Percentiles rank a stretch among this genome's conserved stretches.
These are phyloP conservation scores for Sarcophaga peregrina DNA, from an alignment of 1,140 invertebrate species.

Conservation along the genomic window DNA sequence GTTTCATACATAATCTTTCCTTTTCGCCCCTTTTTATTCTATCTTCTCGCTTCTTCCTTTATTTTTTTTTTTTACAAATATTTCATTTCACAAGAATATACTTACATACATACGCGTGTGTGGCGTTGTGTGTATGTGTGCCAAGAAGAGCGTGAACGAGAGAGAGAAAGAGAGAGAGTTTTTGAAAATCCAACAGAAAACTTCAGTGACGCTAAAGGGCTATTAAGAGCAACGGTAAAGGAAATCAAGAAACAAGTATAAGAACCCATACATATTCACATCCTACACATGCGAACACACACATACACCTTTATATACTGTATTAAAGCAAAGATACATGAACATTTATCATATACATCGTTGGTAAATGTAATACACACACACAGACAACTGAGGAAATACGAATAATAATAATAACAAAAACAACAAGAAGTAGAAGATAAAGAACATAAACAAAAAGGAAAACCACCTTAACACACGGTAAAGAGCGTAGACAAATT, in stretches of 20 bases:
- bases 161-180: neutral
- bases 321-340: too few relatives aligned
- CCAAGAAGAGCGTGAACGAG: too few relatives aligned
- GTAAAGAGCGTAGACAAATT: neutral
- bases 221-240: constrained; percentile 35
- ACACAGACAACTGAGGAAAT: constrained; percentile 20
- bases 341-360: too few relatives aligned
- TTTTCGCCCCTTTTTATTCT: neutral
- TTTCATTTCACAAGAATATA: neutral
- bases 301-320: neutral
- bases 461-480: too few relatives aligned
- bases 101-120: neutral
- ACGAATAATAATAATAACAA: too few relatives aligned
- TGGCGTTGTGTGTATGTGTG: too few relatives aligned
- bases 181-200: constrained; percentile 26
- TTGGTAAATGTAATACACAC: neutral
- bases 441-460: too few relatives aligned
- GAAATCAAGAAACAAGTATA: constrained; percentile 40
- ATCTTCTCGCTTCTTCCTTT: neutral
- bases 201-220: neutral
- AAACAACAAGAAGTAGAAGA: neutral
- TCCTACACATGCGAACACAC: neutral
- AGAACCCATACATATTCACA: constrained; percentile 1
- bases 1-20: neutral
- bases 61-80: neutral